Conservation (phyloP, 2,797 vertebrate genomes). For the Sebastes minor region DNA sequence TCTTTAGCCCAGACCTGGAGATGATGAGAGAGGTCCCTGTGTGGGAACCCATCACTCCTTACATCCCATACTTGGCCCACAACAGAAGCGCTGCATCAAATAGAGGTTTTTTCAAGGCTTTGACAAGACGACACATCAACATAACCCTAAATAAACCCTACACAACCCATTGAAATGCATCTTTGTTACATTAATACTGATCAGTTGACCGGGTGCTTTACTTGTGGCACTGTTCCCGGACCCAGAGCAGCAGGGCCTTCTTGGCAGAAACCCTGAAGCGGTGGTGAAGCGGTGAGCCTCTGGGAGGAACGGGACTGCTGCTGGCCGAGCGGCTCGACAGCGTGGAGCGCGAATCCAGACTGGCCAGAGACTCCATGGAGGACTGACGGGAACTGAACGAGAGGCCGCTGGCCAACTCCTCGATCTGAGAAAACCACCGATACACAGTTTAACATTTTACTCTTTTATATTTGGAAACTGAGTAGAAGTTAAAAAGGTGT, state of each 20-base stretch:
- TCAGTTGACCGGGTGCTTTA: slow-evolving; percentile 26
- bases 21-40: background rate
- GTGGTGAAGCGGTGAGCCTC: slow-evolving; percentile 81
- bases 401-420: slow-evolving; percentile 88
- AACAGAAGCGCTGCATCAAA: background rate
- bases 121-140: background rate
- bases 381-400: slow-evolving; percentile 85
- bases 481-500: background rate
- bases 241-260: slow-evolving; percentile 93
- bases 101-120: background rate
- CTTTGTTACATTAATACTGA: background rate
- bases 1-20: background rate
- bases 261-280: slow-evolving; percentile 92
- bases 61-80: background rate
- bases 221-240: slow-evolving; percentile 90
- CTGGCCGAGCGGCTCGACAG: slow-evolving; percentile 76
- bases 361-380: slow-evolving; percentile 81
- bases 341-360: slow-evolving; percentile 79
- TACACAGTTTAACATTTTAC: background rate
- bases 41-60: background rate
- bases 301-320: slow-evolving; percentile 77
- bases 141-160: background rate
- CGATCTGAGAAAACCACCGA: slow-evolving; percentile 80
- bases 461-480: background rate
- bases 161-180: background rate